Evolutionary conservation across 1,140 invertebrate genomes (phyloP), one percentile per base, ranked within the genome.

Genomic region (Drosophila saltans): DNA sequence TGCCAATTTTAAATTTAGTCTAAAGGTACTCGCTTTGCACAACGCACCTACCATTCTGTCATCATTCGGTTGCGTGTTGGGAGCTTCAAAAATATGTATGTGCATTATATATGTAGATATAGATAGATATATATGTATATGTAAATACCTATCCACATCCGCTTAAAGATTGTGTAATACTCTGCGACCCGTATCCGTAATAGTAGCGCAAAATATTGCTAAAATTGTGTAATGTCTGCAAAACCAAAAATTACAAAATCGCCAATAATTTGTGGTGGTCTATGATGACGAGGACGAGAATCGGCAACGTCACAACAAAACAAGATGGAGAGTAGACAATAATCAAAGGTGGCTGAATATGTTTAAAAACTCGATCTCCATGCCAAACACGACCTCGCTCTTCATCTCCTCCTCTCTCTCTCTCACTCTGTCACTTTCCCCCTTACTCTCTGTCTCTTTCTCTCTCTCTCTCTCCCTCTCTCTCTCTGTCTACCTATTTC

Each of bases 1-100:
- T 65, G 59, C 39, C 36, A 55, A 71, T 73, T 80, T 80, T 72
- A 67, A 71, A 70, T 83, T 86, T 86, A 86, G 83, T 86, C 72
- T 72, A 61, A 77, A 68, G 73, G 70, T 67, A 88, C 69, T 69
- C 45, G 72, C 69, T 80, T 77, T 68, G 69, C 65, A 76, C 63
- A 77, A 71, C 76, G 69, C 65, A 78, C 60, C 78, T 77, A 67
- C 39, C 45, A 52, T 52, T 75, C 55, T 61, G 52, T 56, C 43
- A 60, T 59, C 40, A 6, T 62, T 73, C 69, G 62, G 40, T 74
- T 69, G 62, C 57, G 68, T 72, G 48, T 55, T 67, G 60, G 41
- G 63, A 45, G 63, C 43, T 60, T 69, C 9, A 64, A 41, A 57
- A 48, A 58, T 58, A 72, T 75, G 72, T 75, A 67, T 64, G 72